phyloP scores from a whole-genome alignment of 2,113 vertebrate genomes.

The Macaca mulatta region DNA sequence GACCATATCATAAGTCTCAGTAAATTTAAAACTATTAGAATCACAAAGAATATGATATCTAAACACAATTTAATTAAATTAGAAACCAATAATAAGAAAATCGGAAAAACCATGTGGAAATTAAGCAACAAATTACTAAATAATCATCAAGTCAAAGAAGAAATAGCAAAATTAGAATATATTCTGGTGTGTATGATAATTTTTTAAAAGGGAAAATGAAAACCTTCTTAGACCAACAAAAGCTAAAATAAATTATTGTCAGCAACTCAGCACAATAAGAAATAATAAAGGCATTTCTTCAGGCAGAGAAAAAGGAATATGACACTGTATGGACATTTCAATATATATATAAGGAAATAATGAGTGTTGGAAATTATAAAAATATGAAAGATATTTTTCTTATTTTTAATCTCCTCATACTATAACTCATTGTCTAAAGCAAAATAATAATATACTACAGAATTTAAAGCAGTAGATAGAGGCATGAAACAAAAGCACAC shows the following conservation, averaged over 20 bases:
- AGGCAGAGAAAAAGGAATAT: neutral
- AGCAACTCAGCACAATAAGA: neutral
- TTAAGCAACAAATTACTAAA: neutral
- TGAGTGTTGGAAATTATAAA: neutral
- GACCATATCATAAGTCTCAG: neutral
- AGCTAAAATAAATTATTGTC: neutral
- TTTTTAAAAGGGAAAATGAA: neutral
- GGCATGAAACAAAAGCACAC: neutral
- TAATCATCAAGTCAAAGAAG: neutral
- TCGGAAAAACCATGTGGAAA: neutral
- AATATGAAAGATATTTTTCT: neutral
- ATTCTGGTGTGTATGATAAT: neutral
- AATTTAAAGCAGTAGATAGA: neutral
- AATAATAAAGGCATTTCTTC: neutral
- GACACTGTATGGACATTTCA: neutral
- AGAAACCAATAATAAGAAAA: neutral
- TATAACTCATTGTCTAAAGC: neutral
- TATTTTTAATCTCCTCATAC: neutral
- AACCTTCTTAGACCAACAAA: neutral
- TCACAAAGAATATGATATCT: neutral
- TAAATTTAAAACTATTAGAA: neutral
- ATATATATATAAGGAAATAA: neutral
- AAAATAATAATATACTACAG: neutral
- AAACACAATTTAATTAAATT: neutral
- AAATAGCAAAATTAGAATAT: neutral